Conservation (phyloP, 2,113 vertebrate genomes). For the Pluvialis apricaria region DNA sequence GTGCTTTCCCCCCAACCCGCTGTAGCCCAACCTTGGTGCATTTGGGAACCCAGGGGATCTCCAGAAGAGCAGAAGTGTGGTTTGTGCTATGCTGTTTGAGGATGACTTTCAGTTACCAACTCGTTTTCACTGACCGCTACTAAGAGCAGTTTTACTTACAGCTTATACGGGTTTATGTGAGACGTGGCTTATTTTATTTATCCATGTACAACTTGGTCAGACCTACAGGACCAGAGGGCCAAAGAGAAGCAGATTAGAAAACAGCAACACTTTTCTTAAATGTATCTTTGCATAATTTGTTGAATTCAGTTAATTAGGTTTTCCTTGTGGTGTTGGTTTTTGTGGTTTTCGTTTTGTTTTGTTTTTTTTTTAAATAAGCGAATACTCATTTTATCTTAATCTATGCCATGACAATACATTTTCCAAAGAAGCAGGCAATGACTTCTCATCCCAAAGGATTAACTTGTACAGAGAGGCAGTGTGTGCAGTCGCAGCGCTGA, state of each 20-base stretch:
- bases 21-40: background rate
- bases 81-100: background rate
- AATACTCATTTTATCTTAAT: background rate
- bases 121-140: background rate
- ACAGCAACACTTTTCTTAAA: background rate
- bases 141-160: background rate
- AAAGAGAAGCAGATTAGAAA: background rate
- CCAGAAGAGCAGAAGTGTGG: background rate
- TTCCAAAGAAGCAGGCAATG: background rate
- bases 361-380: background rate
- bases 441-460: background rate
- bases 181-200: background rate
- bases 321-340: background rate
- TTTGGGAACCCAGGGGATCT: background rate
- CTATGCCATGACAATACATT: background rate
- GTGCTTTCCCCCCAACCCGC: rapidly evolving
- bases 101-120: background rate
- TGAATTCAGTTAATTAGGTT: background rate
- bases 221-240: background rate
- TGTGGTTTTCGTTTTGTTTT: background rate
- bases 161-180: rapidly evolving
- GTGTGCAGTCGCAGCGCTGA: background rate
- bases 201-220: background rate
- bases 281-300: background rate
- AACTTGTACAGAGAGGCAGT: background rate